phyloP scores from a whole-genome alignment of 2,113 vertebrate species.

The Melanerpes aurifrons region DNA sequence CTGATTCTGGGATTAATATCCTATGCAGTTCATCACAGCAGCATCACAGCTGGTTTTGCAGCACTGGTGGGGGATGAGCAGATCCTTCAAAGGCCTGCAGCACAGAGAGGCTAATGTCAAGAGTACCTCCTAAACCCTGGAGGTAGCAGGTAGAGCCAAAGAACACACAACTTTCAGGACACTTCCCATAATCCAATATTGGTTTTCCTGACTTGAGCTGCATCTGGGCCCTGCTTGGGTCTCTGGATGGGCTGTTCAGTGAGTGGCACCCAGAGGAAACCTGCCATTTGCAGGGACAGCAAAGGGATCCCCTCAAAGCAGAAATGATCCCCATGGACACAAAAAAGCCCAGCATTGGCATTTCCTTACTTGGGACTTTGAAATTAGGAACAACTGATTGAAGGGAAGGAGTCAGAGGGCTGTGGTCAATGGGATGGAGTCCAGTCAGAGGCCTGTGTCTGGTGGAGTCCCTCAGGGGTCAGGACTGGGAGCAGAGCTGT shows the following conservation, averaged over 20 bases:
- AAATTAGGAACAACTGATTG: background rate
- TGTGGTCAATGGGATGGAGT: too few species aligned
- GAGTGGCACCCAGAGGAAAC: background rate
- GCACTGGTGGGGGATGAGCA: background rate
- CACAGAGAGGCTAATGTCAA: background rate
- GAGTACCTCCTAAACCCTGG: background rate
- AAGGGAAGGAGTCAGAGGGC: too few species aligned
- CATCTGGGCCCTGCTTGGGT: background rate
- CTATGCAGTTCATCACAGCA: background rate
- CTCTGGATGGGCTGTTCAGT: background rate
- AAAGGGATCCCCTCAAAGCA: background rate
- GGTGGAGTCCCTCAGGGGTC: too few species aligned
- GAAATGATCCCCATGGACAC: fast-evolving
- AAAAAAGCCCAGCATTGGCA: background rate
- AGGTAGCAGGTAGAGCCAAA: background rate
- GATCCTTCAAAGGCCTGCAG: background rate
- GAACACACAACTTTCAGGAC: background rate
- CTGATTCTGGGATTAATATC: too few species aligned
- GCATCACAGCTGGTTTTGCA: background rate
- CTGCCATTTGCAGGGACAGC: background rate
- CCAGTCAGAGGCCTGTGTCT: too few species aligned
- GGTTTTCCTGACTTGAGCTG: background rate
- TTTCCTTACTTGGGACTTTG: background rate
- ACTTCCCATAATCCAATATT: background rate
- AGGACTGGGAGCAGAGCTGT: too few species aligned